A percentile compares a stretch with the other conserved stretches of the same genome.
Evolutionary conservation across 2,113 vertebrate genomes (phyloP).

Genomic region (Serinus canaria): DNA sequence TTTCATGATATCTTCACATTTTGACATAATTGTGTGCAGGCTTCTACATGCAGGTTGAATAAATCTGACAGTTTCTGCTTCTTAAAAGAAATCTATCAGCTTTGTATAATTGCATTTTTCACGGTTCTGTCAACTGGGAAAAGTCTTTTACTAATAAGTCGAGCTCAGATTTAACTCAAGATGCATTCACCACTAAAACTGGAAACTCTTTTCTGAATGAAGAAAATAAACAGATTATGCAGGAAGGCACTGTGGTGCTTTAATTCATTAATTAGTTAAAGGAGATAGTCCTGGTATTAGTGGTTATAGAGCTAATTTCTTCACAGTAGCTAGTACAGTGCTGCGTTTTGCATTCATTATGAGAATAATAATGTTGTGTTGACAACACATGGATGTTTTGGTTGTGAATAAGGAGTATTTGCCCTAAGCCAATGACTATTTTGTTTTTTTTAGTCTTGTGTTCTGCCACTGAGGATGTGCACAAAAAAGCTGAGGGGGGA

Average conservation of each 20-base stretch:
- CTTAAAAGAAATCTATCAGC: not conserved
- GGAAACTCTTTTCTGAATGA: not conserved
- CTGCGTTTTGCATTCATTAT: not conserved
- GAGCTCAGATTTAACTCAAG: not conserved
- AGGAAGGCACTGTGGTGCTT: not conserved
- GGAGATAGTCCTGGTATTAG: not conserved
- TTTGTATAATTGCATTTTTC: constrained; percentile 34
- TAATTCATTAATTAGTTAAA: not conserved
- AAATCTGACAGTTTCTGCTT: not conserved
- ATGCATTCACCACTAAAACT: not conserved
- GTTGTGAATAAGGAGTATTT: not conserved
- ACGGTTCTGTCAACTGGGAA: not conserved
- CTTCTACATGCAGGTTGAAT: not conserved
- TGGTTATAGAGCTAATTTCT: not conserved
- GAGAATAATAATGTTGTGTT: not conserved
- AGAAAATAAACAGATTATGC: not conserved
- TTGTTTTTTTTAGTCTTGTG: not conserved
- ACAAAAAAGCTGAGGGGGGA: not conserved
- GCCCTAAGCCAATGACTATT: not conserved
- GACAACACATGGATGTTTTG: not conserved
- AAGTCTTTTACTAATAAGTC: not conserved
- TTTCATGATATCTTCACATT: not conserved
- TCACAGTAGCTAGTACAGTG: not conserved
- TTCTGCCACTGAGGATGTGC: no score
- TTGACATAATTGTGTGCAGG: not conserved